Evolutionary conservation across 2,113 vertebrate species (phyloP), one percentile per base, ranked within the genome.

Genomic region (Hirundichthys speculiger): DNA sequence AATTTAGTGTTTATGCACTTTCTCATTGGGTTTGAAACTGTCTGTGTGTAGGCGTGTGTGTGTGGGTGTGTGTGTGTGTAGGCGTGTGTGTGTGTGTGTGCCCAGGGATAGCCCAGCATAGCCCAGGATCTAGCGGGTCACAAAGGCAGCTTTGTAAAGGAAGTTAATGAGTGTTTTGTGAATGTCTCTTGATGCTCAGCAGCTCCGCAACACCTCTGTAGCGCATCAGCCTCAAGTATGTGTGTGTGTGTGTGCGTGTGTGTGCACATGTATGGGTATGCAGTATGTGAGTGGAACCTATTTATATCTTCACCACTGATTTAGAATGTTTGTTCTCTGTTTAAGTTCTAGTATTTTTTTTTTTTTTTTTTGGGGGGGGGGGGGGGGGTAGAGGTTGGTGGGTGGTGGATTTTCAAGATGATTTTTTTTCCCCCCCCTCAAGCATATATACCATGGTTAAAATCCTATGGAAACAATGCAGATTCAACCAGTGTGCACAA

Each of bases 301-400:
- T 90, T 89, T 91, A 86, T 90, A 88, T 83, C 84, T 73, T 82
- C 74, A 79, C 71, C 80, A 73, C 71, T 88, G 89, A 92, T 91
- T 92, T 90, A 91, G 89, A 87, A 78, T 87, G 83, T 92, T 92
- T 91, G 80, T 81, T 88, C 84, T 79, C 82, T 89, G 86, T 92
- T 86, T 85, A 84, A 79, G 73, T 82, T 89, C 80, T 82, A 71
- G 83, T 83, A 88, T 86, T 88, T 86, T 64, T 54, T n/a, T n/a
- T n/a, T n/a, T n/a, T n/a, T n/a, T n/a, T n/a, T n/a, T n/a, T n/a
- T n/a, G n/a, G n/a, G n/a, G n/a, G n/a, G n/a, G n/a, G n/a, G 47
- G 52, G 71, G 60, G 51, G 57, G 54, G 77, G 40, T 61, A 64
- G 13, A 45, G 41, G 54, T 55, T 64, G 72, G 66, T 73, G 80